These are phyloP conservation scores for Agrilus biguttatus DNA, from an alignment of 2,888 invertebrate genomes.

Conservation along the genomic window DNA sequence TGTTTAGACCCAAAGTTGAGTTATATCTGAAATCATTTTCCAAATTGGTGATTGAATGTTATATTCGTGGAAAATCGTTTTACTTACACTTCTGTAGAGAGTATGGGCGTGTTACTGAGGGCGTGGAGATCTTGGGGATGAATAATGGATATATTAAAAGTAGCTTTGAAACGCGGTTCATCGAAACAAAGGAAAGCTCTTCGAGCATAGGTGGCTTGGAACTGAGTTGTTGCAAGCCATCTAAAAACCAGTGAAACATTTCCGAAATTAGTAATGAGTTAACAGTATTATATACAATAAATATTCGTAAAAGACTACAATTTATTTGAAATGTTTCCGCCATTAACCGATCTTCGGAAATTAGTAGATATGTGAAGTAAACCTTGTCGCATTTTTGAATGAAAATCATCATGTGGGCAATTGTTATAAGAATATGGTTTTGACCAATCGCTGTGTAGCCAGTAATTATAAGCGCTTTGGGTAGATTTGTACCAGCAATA, in stretches of 20 bases:
- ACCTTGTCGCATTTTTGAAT: too few species aligned
- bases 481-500: too few species aligned
- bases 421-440: background rate
- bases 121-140: conserved; percentile 16
- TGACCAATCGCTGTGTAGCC: background rate
- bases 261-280: too few species aligned
- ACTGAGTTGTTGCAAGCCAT: conserved; percentile 48
- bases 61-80: conserved; percentile 17
- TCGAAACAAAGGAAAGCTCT: conserved; percentile 69
- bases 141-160: conserved; percentile 30
- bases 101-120: conserved; percentile 11
- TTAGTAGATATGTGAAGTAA: too few species aligned
- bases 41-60: conserved; percentile 5
- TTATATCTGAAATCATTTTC: too few species aligned
- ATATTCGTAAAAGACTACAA: too few species aligned
- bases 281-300: too few species aligned
- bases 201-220: conserved; percentile 51
- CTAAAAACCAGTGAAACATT: conserved; percentile 7
- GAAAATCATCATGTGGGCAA: too few species aligned
- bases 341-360: too few species aligned
- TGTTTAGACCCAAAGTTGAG: conserved; percentile 23
- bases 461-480: too few species aligned
- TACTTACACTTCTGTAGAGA: conserved; percentile 21
- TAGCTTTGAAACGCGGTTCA: conserved; percentile 36
- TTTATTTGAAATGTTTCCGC: too few species aligned